Conservation (phyloP, 2,113 vertebrate species). For the Marmota flaviventris region DNA sequence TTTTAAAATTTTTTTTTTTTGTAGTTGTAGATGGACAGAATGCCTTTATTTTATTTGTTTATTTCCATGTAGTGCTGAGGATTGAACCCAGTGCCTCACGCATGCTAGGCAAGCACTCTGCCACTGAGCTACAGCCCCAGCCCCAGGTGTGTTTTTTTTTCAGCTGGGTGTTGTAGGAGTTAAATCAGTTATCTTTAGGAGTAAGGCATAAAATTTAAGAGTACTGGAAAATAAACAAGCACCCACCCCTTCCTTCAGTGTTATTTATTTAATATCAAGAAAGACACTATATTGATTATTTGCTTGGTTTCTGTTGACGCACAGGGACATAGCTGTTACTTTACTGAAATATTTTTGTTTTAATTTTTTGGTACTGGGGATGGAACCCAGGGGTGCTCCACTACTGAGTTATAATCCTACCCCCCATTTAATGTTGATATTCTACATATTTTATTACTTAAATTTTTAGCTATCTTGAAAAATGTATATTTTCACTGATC, state of each 20-base stretch:
- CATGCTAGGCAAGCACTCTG: no score
- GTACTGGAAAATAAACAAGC: not conserved
- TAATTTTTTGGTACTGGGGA: not conserved
- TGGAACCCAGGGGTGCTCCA: not conserved
- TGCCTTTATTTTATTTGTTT: no score
- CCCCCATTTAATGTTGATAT: not conserved
- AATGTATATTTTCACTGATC: constrained; percentile 1
- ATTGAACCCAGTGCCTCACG: no score
- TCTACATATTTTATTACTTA: constrained; percentile 4
- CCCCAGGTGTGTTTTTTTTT: not conserved
- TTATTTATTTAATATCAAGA: constrained; percentile 49
- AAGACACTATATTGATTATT: constrained; percentile 16
- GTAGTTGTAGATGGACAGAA: no score
- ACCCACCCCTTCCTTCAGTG: not conserved
- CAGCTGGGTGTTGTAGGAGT: not conserved
- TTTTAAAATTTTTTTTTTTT: not conserved
- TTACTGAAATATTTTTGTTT: not conserved
- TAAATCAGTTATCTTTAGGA: constrained; percentile 37
- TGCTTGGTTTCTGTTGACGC: constrained; percentile 11
- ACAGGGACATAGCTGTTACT: not conserved
- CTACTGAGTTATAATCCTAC: not conserved
- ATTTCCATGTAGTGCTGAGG: no score
- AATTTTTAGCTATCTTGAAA: constrained; percentile 20
- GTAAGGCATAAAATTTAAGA: not conserved
- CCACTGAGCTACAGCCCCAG: no score